Evolutionary conservation across 1,140 invertebrate species (phyloP).

Genomic region (Pantala flavescens): DNA sequence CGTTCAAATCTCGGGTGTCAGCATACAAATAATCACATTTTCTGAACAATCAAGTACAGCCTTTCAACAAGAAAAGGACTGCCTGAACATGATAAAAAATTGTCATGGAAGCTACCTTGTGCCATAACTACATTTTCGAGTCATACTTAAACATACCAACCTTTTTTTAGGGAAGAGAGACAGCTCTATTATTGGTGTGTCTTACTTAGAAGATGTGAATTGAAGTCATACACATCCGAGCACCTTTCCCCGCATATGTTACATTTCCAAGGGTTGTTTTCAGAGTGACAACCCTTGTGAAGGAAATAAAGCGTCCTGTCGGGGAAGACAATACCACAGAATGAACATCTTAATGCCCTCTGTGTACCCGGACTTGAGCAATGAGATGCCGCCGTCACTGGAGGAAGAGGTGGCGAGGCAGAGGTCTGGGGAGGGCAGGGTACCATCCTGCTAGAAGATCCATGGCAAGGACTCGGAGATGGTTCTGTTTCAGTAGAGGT

Average conservation of each 20-base stretch:
- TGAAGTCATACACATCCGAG: constrained; percentile 90
- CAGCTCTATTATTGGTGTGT: constrained; percentile 58
- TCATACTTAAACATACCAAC: no score
- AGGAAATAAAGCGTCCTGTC: constrained; percentile 93
- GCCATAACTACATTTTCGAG: no score
- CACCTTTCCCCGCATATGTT: constrained; percentile 93
- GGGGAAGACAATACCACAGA: constrained; percentile 88
- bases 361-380: constrained; percentile 37
- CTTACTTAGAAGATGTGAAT: constrained; percentile 88
- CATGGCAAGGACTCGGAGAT: constrained; percentile 30
- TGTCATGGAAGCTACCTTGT: no score
- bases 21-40: no score
- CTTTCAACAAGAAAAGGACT: no score
- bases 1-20: no score
- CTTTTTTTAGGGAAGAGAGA: no score
- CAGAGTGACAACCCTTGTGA: constrained; percentile 93
- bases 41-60: no score
- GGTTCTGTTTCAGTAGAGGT: constrained; percentile 49
- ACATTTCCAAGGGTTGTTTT: constrained; percentile 95
- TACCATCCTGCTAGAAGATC: constrained; percentile 26
- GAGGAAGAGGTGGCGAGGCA: constrained; percentile 16
- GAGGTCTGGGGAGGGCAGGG: constrained; percentile 30
- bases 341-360: constrained; percentile 58
- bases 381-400: constrained; percentile 29
- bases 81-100: no score